These are phyloP conservation scores for Nesoenas mayeri DNA, from an alignment of 2,113 vertebrate species.

Conservation along the genomic window DNA sequence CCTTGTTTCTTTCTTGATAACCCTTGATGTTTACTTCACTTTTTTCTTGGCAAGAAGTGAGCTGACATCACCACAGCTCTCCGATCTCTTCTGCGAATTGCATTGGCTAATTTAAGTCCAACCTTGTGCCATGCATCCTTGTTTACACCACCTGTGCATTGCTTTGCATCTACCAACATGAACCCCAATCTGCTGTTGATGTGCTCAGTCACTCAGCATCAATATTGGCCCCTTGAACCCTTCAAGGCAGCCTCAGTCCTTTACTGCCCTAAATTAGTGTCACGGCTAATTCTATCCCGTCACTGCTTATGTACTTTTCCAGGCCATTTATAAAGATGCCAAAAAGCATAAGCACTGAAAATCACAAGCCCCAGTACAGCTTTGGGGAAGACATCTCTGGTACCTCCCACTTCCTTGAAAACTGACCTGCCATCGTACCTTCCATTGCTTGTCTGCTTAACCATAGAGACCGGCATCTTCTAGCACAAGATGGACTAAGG, in stretches of 20 bases:
- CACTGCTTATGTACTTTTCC: not conserved
- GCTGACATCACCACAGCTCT: not conserved
- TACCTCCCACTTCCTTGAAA: not conserved
- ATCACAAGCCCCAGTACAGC: not conserved
- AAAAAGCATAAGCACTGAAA: not conserved
- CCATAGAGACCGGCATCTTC: not conserved
- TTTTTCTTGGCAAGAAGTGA: not conserved
- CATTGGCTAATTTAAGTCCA: not conserved
- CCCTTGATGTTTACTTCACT: not conserved
- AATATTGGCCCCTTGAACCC: not conserved
- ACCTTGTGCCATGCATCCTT: accelerated
- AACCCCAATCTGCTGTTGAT: accelerated
- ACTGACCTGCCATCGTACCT: not conserved
- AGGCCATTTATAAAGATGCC: not conserved
- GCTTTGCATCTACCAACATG: not conserved
- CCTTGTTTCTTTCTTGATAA: conserved; percentile 22
- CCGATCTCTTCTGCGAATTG: not conserved
- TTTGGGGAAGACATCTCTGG: not conserved
- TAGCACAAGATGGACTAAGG: accelerated
- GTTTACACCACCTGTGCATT: not conserved
- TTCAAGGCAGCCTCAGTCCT: not conserved
- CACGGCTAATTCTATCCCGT: not conserved
- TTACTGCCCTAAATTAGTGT: not conserved
- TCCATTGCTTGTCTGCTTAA: not conserved
- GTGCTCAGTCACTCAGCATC: accelerated